Evolutionary conservation across 1,140 invertebrate genomes (phyloP).

Genomic region (Drosophila paulistorum): DNA sequence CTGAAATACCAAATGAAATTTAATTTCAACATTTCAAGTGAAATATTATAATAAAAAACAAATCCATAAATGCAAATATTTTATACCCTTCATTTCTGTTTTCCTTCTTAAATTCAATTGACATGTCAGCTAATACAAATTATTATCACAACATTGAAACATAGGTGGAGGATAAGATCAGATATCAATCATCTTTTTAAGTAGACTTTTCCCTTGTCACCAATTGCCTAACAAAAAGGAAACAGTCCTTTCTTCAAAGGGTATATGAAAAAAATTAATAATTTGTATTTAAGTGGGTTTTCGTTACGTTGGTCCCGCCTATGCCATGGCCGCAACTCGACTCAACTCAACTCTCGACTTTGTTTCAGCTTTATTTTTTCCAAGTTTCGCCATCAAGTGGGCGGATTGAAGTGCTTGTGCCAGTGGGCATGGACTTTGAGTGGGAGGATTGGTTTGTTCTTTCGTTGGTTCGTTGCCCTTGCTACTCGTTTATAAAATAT

Average conservation of each 20-base stretch:
- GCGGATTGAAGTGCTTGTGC: not conserved
- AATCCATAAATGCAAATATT: not conserved
- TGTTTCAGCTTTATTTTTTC: constrained; percentile 12
- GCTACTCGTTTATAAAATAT: constrained; percentile 56
- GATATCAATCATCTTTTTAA: too few relatives aligned
- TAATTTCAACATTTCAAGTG: constrained; percentile 73
- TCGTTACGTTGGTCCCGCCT: not conserved
- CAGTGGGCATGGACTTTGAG: not conserved
- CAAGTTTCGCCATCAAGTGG: constrained; percentile 3
- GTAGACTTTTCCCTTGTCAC: too few relatives aligned
- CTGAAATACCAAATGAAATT: constrained; percentile 58
- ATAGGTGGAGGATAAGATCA: too few relatives aligned
- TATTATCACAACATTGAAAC: too few relatives aligned
- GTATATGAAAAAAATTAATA: constrained; percentile 40
- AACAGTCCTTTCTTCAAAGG: not conserved
- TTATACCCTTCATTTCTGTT: not conserved
- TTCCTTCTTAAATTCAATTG: too few relatives aligned
- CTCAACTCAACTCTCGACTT: constrained; percentile 16
- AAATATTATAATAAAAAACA: not conserved
- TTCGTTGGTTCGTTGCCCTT: constrained; percentile 28
- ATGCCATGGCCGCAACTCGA: not conserved
- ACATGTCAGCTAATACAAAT: too few relatives aligned
- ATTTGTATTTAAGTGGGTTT: constrained; percentile 32
- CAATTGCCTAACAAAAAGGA: too few relatives aligned
- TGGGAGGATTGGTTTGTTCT: not conserved